Base-by-base conservation (phyloP, 2,888 invertebrate species). In the Nemotelus nigrinus region DNA sequence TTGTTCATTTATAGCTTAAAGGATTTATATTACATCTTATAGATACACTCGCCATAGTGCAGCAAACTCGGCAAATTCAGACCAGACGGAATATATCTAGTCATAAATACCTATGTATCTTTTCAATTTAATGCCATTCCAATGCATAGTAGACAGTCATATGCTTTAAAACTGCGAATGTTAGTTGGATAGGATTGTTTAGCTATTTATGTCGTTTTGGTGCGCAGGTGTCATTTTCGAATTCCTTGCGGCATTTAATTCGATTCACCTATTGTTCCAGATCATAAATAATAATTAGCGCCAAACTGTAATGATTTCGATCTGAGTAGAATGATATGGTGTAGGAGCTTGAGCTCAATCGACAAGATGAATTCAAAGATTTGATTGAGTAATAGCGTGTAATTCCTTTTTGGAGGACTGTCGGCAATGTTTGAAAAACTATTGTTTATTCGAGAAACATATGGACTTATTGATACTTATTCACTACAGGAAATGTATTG, bases 281-380 rank as follows among this genome's bases (percentile, higher is more conserved):
- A 48, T 67, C 76, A 77, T 77, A 77, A 77, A 77, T 68, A 77
- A 77, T 77, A 77, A 77, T 77, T 77, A 77, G 76, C 70, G 70
- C 70, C 70, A 70, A 70, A 70, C 70, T 55, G 53, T 70, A 41
- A 41, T 43, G 43, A 70, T 70, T 43, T 53, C 55, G 70, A 70
- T 70, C 1, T 7, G 39, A 70, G 25, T 55, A 55, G 55, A 53
- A 55, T 70, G 41, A 47, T 53, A 5, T 45, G 5, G 70, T 70
- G 70, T 70, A 70, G 70, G 70, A 53, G 70, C 53, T 50, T 43
- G 53, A 4, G 55, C 41, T 7, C 60, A 60, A 4, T 41, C 3
- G 25, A 25, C 25, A 53, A 43, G 70, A 68, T 68, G 70, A 47
- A 70, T 50, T 70, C 2, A 55, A 8, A 2, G 41, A 41, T 41